These are phyloP conservation scores for Oenanthe melanoleuca DNA, from an alignment of 2,113 vertebrate genomes.

Conservation along the genomic window DNA sequence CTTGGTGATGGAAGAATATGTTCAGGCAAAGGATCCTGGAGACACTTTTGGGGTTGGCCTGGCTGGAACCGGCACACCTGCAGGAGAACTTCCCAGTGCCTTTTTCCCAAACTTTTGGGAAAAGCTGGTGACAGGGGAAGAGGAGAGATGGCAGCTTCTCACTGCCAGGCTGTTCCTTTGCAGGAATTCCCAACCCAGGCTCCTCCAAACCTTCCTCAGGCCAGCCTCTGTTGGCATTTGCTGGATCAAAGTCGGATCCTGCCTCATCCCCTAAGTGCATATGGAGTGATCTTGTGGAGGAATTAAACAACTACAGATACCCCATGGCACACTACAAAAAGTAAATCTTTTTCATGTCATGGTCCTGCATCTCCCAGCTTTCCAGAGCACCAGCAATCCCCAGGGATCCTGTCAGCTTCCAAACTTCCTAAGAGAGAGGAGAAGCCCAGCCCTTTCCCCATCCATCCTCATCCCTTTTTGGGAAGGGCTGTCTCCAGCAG, in stretches of 20 bases:
- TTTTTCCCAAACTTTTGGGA: background rate
- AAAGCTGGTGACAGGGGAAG: background rate
- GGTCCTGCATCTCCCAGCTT: slow-evolving; percentile 6
- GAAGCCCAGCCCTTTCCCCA: background rate
- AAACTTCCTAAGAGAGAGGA: background rate
- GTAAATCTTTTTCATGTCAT: background rate
- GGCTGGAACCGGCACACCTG: background rate
- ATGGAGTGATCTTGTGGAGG: slow-evolving; percentile 32
- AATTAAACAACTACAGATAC: background rate
- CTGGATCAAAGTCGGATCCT: background rate
- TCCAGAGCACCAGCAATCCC: slow-evolving; percentile 34
- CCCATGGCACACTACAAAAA: background rate
- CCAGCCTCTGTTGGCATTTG: background rate
- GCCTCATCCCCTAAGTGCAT: slow-evolving; percentile 30
- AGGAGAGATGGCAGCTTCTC: slow-evolving; percentile 6
- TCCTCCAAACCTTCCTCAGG: background rate
- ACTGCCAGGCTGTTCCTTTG: slow-evolving; percentile 1
- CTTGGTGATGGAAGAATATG: slow-evolving; percentile 63
- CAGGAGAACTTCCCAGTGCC: background rate
- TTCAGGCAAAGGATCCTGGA: slow-evolving; percentile 72
- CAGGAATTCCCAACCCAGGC: slow-evolving; percentile 32
- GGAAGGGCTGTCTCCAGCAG: background rate
- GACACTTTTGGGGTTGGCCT: slow-evolving; percentile 57
- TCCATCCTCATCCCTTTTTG: background rate
- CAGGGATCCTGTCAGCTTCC: background rate